A percentile compares a stretch with the other conserved stretches of the same genome.
Conservation (phyloP, 1,140 invertebrate species). For the Arion vulgaris region DNA sequence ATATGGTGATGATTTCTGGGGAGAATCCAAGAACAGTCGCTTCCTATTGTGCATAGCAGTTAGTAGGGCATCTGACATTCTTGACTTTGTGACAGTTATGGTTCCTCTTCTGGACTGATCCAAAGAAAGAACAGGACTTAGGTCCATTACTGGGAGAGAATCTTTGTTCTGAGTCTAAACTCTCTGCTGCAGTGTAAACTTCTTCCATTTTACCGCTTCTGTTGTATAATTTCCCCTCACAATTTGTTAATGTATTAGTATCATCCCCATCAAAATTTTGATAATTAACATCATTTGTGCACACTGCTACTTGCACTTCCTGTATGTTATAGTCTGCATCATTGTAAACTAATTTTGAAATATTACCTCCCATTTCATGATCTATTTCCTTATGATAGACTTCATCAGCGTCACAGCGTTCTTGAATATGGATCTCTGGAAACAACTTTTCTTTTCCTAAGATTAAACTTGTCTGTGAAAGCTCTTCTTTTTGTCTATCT, state of each 20-base stretch:
- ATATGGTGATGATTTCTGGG: background rate
- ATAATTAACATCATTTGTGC: background rate
- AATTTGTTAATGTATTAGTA: background rate
- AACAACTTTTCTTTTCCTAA: background rate
- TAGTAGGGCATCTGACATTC: conserved; percentile 58
- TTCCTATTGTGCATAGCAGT: conserved; percentile 39
- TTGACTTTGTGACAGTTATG: conserved; percentile 60
- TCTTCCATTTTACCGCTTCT: background rate
- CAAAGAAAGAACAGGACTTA: conserved; percentile 35
- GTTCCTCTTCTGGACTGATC: conserved; percentile 48
- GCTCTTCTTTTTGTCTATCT: background rate
- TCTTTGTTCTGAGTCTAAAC: background rate
- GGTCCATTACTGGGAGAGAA: conserved; percentile 47
- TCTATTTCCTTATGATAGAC: background rate
- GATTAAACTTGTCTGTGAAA: background rate
- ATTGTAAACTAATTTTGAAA: background rate
- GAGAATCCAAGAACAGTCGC: background rate
- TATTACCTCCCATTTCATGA: background rate
- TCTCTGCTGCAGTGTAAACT: background rate
- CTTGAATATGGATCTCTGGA: conserved; percentile 8
- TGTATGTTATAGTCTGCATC: background rate
- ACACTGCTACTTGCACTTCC: background rate
- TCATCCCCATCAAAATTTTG: background rate
- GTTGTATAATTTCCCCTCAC: background rate
- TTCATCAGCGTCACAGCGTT: background rate